A percentile compares a stretch with the other conserved stretches of the same genome.
Conservation (phyloP, 1,140 invertebrate species). For the Leptoteleia sp. region DNA sequence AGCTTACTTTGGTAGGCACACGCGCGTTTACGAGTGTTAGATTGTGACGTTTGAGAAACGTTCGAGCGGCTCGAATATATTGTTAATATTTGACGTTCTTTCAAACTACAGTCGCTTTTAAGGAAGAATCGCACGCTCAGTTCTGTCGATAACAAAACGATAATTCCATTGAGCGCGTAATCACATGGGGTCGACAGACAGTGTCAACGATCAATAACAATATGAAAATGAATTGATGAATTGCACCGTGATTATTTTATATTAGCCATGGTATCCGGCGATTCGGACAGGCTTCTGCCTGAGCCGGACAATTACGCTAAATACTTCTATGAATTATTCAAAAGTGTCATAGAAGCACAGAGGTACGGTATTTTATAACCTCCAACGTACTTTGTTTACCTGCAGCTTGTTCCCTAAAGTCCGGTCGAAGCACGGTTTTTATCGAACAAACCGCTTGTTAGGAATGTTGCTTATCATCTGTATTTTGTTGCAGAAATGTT, state of each 20-base stretch:
- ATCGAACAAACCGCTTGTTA: not conserved
- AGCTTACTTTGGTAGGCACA: conserved; percentile 18
- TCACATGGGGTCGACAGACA: conserved; percentile 73
- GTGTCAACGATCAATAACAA: conserved; percentile 80
- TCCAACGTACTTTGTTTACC: conserved; percentile 73
- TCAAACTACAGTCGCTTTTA: conserved; percentile 10
- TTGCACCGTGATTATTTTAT: conserved; percentile 65
- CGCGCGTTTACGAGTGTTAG: conserved; percentile 25
- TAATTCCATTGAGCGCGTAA: conserved; percentile 57
- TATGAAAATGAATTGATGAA: conserved; percentile 79
- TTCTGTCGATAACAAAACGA: conserved; percentile 20
- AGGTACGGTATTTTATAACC: conserved; percentile 81
- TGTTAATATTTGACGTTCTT: not conserved
- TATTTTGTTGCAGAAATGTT: conserved; percentile 10
- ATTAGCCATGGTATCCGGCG: conserved; percentile 75
- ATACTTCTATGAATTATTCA: conserved; percentile 83
- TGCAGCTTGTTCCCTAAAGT: conserved; percentile 33
- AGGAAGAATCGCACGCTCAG: not conserved
- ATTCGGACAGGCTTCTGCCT: conserved; percentile 81
- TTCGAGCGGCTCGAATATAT: not conserved
- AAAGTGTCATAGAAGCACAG: conserved; percentile 82
- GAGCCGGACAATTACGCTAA: conserved; percentile 82
- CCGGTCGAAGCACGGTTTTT: conserved; percentile 2
- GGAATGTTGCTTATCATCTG: conserved; percentile 6
- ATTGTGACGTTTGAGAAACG: not conserved